Percentiles rank a stretch among this genome's conserved stretches.
Evolutionary conservation across 2,113 vertebrate species (phyloP).

Genomic region (Hystrix brachyura): DNA sequence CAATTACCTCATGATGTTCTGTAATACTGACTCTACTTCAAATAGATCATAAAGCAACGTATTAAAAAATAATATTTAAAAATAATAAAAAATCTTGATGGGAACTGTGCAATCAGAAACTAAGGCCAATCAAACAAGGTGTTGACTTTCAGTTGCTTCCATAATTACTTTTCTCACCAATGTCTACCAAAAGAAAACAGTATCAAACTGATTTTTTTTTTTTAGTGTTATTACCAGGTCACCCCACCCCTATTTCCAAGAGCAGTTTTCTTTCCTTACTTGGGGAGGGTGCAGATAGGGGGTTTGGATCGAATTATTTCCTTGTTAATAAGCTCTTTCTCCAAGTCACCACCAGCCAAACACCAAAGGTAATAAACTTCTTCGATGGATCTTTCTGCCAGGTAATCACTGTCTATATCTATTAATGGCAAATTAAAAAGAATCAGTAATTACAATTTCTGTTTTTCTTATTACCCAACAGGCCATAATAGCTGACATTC

Average conservation of each 20-base stretch:
- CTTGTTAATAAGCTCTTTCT: conserved; percentile 98
- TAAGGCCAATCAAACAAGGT: not conserved
- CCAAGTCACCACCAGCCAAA: conserved; percentile 98
- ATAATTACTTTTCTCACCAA: conserved; percentile 26
- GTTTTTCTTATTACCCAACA: conserved; percentile 27
- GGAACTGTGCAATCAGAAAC: not conserved
- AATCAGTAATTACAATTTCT: conserved; percentile 62
- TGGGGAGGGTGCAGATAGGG: conserved; percentile 97
- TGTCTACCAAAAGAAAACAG: not conserved
- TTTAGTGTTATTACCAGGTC: not conserved
- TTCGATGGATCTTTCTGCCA: conserved; percentile 95
- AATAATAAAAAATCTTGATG: conserved; percentile 1
- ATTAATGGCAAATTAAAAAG: conserved; percentile 71
- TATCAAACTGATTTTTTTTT: not conserved
- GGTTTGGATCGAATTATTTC: conserved; percentile 98
- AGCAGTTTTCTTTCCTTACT: conserved; percentile 89
- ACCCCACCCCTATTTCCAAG: not conserved
- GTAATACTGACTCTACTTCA: conserved; percentile 1
- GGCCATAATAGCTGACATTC: not conserved
- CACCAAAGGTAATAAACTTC: conserved; percentile 99
- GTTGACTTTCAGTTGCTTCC: not conserved
- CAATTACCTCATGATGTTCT: not conserved
- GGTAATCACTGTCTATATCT: conserved; percentile 93
- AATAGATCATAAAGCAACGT: conserved; percentile 17
- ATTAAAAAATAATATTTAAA: conserved; percentile 39